phyloP scores from a whole-genome alignment of 2,888 invertebrate genomes.

The Glyphotaelius pellucidus region DNA sequence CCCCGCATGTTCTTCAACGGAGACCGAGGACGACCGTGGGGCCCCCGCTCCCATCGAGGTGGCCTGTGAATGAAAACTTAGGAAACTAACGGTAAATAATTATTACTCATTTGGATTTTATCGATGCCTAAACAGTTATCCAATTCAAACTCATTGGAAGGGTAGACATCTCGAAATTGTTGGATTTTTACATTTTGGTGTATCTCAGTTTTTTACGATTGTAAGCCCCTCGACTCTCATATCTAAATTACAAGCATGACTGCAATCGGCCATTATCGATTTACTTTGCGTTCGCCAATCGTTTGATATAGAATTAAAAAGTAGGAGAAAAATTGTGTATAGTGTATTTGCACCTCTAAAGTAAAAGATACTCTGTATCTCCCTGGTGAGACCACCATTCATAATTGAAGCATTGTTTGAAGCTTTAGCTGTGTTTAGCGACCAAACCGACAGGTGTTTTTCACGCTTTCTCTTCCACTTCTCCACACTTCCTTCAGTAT shows the following conservation, averaged over 20 bases:
- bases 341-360: background rate
- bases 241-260: background rate
- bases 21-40: conserved; percentile 58
- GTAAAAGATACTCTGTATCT: background rate
- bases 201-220: background rate
- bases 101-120: background rate
- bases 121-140: background rate
- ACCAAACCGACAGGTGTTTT: background rate
- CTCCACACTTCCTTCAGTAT: background rate
- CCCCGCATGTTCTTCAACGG: conserved; percentile 53
- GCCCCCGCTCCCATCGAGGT: conserved; percentile 57
- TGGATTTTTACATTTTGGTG: background rate
- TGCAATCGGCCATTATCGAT: background rate
- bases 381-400: background rate
- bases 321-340: background rate
- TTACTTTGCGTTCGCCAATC: background rate
- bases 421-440: background rate
- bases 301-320: background rate
- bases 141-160: background rate
- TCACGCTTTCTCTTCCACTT: background rate
- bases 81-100: conserved; percentile 35
- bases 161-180: background rate
- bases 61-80: conserved; percentile 1
- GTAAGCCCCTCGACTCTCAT: background rate
- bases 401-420: background rate